Conservation (phyloP, 2,113 vertebrate genomes). For the Bubo scandiacus region DNA sequence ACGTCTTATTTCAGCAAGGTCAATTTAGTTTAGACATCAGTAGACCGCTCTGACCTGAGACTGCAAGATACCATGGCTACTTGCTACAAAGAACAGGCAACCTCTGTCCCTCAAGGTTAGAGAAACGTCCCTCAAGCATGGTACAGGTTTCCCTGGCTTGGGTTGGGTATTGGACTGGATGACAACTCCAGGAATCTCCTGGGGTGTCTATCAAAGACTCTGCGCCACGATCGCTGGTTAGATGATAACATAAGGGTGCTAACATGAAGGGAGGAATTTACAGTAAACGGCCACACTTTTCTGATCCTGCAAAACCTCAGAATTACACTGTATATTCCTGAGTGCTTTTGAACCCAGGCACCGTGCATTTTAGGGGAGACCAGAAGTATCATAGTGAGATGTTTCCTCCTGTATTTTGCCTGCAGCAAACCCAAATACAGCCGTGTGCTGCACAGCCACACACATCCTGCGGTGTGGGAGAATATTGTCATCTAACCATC, state of each 20-base stretch:
- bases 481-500: rapidly evolving
- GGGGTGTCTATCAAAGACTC: background rate
- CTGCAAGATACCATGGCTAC: background rate
- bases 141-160: background rate
- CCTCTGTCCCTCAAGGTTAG: background rate
- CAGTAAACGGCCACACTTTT: background rate
- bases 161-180: background rate
- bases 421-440: background rate
- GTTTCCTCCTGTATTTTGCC: background rate
- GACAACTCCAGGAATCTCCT: background rate
- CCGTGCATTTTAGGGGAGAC: background rate
- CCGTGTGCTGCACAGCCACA: rapidly evolving
- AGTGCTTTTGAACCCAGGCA: background rate
- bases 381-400: background rate
- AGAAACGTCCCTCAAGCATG: background rate
- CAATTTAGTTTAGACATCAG: background rate
- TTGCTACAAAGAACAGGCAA: background rate
- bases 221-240: background rate
- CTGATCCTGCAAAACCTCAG: background rate
- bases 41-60: background rate
- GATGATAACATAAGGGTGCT: background rate
- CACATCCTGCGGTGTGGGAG: background rate
- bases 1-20: background rate
- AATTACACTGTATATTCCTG: background rate
- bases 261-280: background rate